These are phyloP conservation scores for Paratrypauchen microcephalus DNA, from an alignment of 2,797 vertebrate genomes.

Conservation along the genomic window DNA sequence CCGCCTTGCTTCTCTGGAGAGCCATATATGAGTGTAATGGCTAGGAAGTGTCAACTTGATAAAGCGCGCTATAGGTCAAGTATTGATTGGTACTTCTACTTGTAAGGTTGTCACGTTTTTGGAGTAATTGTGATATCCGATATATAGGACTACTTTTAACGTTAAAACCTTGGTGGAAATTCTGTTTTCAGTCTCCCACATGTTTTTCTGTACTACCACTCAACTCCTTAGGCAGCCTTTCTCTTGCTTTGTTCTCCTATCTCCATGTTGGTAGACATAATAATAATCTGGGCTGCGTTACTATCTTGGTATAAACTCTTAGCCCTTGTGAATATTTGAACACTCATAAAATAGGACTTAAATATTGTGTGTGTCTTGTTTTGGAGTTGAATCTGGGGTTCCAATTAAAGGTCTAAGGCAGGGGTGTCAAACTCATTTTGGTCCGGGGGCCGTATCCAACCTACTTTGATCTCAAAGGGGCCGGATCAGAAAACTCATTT, in stretches of 20 bases:
- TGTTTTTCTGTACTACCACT: background rate
- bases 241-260: slow-evolving; percentile 4
- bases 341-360: no score
- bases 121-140: background rate
- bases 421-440: no score
- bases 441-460: no score
- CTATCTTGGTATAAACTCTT: background rate
- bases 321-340: no score
- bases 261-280: background rate
- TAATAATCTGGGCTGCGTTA: background rate
- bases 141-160: background rate
- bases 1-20: slow-evolving; percentile 17
- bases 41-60: slow-evolving; percentile 52
- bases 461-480: no score
- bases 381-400: no score
- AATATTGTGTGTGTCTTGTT: no score
- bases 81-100: slow-evolving; percentile 23
- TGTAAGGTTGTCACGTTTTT: background rate
- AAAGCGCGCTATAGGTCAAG: slow-evolving; percentile 6
- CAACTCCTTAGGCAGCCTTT: background rate
- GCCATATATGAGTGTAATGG: slow-evolving; percentile 35
- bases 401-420: no score
- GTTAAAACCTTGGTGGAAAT: background rate
- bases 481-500: no score
- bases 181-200: background rate